Base-by-base conservation (phyloP, 2,888 invertebrate species). In the Octodonta nipae region DNA sequence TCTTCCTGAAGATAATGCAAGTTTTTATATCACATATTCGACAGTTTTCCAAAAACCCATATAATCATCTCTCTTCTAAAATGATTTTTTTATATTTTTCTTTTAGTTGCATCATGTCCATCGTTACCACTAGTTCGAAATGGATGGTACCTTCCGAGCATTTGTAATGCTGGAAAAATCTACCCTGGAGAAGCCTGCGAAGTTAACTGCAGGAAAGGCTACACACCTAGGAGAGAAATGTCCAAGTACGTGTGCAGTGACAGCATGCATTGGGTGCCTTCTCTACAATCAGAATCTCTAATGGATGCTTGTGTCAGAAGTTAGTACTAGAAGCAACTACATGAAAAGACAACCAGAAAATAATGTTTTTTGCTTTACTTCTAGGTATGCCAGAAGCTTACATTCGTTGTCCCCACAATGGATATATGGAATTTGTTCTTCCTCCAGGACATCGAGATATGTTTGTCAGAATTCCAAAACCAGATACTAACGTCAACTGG, bases 401-500 rank as follows among this genome's bases (percentile, higher is more conserved):
- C 44, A 75, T 79, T 38, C 70, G 67, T 43, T 79, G 78, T 49
- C 77, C 78, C 1, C 63, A 42, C 15, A 45, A 47, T 22, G 60
- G 68, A 25, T 69, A 72, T 46, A 62, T 76, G 25, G 68, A 66
- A 16, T 67, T 73, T 17, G 65, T 67, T 28, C 59, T 78, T 28
- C 65, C 66, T 20, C 51, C 59, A 12, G 63, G 67, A 22, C 62
- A 66, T 42, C 58, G 54, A 24, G 59, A 62, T 10, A 63, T 66
- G 44, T 53, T 61, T 35, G 64, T 72, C 26, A 57, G 61, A 28
- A 65, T 73, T 33, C 67, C 70, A 2, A 63, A 69, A 36, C 65
- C 73, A 0, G 69, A 71, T 47, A 72, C 78, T 16, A 78, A 78
- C 55, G 66, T 77, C 49, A 74, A 78, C 52, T 76, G 70, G 68